A percentile compares a stretch with the other conserved stretches of the same genome.
Conservation (phyloP, 2,113 vertebrate genomes). For the Barnardius zonarius region DNA sequence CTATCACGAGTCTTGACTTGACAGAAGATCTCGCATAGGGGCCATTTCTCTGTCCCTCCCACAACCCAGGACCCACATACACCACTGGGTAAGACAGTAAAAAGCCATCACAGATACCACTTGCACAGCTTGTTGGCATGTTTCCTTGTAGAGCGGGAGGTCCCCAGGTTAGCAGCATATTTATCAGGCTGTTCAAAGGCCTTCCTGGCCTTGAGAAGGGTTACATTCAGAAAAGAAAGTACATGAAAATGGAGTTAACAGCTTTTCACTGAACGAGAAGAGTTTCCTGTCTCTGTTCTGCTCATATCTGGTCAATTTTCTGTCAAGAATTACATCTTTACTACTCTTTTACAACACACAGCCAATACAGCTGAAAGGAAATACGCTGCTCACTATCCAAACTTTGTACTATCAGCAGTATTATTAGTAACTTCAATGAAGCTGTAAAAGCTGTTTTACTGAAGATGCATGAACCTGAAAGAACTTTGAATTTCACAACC, state of each 20-base stretch:
- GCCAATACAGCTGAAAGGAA: not conserved
- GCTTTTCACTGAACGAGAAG: not conserved
- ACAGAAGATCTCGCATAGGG: accelerated
- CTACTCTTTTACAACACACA: not conserved
- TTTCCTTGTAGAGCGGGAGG: not conserved
- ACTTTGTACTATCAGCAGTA: not conserved
- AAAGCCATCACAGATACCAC: not conserved
- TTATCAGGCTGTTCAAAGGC: not conserved
- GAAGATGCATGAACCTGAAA: not conserved
- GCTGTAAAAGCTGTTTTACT: not conserved
- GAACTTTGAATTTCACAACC: not conserved
- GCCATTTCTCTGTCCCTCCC: not conserved
- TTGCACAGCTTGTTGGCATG: not conserved
- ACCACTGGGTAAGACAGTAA: not conserved
- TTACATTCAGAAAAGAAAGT: not conserved
- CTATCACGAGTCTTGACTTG: accelerated
- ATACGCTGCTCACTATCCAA: not conserved
- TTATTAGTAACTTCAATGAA: not conserved
- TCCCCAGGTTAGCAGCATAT: not conserved
- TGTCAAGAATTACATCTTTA: not conserved
- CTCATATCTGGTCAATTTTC: conserved; percentile 27
- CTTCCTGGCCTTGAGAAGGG: not conserved
- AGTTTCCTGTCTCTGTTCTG: conserved; percentile 14
- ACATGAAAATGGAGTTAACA: not conserved
- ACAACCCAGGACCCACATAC: not conserved